Evolutionary conservation across 2,113 vertebrate genomes (phyloP).

Genomic region (Caranx ignobilis): DNA sequence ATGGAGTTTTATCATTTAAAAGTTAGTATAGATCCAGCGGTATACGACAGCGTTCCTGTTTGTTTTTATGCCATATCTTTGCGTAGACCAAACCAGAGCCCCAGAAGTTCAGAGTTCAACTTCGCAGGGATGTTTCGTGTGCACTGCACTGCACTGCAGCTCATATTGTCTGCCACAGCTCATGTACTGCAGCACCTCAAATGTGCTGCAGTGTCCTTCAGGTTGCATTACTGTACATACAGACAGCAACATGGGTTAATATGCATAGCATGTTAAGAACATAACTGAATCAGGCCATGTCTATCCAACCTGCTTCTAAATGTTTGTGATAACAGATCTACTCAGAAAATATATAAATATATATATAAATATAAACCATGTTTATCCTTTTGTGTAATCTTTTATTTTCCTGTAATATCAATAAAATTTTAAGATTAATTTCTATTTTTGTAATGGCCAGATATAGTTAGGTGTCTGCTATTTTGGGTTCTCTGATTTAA

Average conservation of each 20-base stretch:
- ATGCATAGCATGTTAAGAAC: conserved; percentile 25
- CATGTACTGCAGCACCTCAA: not conserved
- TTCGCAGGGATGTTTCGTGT: conserved; percentile 26
- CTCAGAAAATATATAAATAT: conserved; percentile 46
- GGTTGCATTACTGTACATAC: conserved; percentile 51
- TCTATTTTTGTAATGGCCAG: conserved; percentile 76
- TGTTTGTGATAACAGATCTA: conserved; percentile 49
- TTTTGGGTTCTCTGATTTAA: conserved; percentile 50
- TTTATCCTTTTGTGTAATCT: conserved; percentile 55
- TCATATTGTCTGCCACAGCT: not conserved
- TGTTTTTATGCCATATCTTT: conserved; percentile 43
- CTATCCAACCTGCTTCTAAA: conserved; percentile 45
- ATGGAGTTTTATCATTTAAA: conserved; percentile 3
- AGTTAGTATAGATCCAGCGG: no score
- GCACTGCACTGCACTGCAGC: conserved; percentile 7
- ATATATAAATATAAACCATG: conserved; percentile 18
- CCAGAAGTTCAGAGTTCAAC: conserved; percentile 16
- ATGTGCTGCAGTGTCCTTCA: conserved; percentile 12
- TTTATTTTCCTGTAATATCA: conserved; percentile 58
- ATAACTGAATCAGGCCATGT: conserved; percentile 32
- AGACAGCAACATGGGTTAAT: conserved; percentile 9
- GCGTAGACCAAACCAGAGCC: conserved; percentile 54
- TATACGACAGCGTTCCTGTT: not conserved
- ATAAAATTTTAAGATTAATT: conserved; percentile 64
- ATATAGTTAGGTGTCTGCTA: conserved; percentile 44